A percentile compares a stretch with the other conserved stretches of the same genome.
These are phyloP conservation scores for Lymantria dispar DNA, from an alignment of 2,888 invertebrate species.

Conservation along the genomic window DNA sequence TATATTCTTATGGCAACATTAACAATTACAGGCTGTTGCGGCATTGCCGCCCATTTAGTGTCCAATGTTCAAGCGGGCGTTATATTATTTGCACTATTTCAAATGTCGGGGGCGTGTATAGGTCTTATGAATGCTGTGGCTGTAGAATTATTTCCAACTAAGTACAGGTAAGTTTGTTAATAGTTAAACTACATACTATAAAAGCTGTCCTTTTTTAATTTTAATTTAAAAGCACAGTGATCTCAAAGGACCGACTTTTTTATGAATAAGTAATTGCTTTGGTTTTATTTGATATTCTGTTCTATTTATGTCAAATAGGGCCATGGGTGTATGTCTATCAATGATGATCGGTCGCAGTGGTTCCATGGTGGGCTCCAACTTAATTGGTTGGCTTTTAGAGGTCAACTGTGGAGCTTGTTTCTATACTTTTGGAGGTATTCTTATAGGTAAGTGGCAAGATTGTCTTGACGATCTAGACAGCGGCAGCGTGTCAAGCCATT, in stretches of 20 bases:
- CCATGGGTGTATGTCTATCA: conserved; percentile 84
- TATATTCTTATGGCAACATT: conserved; percentile 71
- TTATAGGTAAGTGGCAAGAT: conserved; percentile 64
- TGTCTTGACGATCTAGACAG: no score
- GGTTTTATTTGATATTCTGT: no score
- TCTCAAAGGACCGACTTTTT: no score
- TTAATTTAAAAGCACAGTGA: no score
- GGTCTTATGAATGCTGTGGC: conserved; percentile 81
- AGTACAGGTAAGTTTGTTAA: conserved; percentile 52
- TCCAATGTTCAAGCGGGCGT: conserved; percentile 73
- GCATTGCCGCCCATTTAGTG: conserved; percentile 83
- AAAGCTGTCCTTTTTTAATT: no score
- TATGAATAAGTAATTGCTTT: no score
- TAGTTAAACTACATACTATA: no score
- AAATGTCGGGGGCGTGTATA: conserved; percentile 81
- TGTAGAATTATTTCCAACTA: conserved; percentile 83
- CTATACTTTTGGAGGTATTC: conserved; percentile 81
- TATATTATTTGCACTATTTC: conserved; percentile 78
- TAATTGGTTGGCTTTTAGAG: conserved; percentile 84
- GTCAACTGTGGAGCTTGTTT: conserved; percentile 84
- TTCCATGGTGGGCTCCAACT: conserved; percentile 84
- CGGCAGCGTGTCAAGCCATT: no score
- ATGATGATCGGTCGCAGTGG: conserved; percentile 85
- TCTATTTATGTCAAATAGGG: conserved; percentile 55
- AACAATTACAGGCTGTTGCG: conserved; percentile 77